Percentiles rank a stretch among this genome's conserved stretches.
Evolutionary conservation across 2,888 invertebrate genomes (phyloP).

Genomic region (Nomada ferruginata): DNA sequence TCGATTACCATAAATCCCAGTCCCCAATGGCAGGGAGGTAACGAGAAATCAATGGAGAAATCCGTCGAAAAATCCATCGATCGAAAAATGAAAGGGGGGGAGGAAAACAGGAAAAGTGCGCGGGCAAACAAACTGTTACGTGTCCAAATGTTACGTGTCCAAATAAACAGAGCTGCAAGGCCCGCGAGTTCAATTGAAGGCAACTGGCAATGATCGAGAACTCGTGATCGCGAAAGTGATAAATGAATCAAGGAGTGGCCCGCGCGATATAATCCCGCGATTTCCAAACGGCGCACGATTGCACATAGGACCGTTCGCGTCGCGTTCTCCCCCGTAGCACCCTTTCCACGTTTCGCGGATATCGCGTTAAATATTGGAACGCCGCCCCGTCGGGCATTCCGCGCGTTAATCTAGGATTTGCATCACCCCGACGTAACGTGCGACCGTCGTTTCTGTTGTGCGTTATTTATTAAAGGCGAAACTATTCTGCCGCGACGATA

Average conservation of each 20-base stretch:
- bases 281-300: slow-evolving; percentile 29
- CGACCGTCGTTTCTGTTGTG: slow-evolving; percentile 15
- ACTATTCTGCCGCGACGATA: slow-evolving; percentile 37
- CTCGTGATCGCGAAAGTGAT: slow-evolving; percentile 36
- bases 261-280: slow-evolving; percentile 30
- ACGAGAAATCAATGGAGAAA: too few relatives aligned
- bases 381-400: not conserved
- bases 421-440: slow-evolving; percentile 38
- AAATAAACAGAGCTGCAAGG: slow-evolving; percentile 3
- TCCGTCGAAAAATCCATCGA: not conserved
- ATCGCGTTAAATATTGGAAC: slow-evolving; percentile 34
- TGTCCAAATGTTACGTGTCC: not conserved
- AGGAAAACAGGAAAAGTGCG: not conserved
- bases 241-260: slow-evolving; percentile 35
- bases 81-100: not conserved
- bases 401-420: slow-evolving; percentile 37
- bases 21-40: too few relatives aligned
- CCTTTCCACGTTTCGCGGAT: not conserved
- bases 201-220: slow-evolving; percentile 23
- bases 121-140: not conserved
- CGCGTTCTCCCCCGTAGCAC: not conserved
- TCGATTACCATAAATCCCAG: too few relatives aligned
- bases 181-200: slow-evolving; percentile 33
- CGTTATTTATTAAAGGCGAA: slow-evolving; percentile 57
- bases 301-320: not conserved